Evolutionary conservation across 2,797 vertebrate species (phyloP), one percentile per base, ranked within the genome.

Genomic region (Semotilus atromaculatus): DNA sequence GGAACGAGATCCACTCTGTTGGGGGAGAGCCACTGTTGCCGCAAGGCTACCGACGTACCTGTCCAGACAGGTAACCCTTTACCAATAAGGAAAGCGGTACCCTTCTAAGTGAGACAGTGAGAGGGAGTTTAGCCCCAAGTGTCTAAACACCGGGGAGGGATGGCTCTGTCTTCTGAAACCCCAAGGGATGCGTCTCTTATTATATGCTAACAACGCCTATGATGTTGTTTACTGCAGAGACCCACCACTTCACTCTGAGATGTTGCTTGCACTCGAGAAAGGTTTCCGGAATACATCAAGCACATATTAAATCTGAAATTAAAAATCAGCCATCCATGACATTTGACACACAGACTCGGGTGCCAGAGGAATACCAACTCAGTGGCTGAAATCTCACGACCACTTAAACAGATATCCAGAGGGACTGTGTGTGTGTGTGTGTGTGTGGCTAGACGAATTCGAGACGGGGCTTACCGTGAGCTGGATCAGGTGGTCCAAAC

Each of bases 401-500:
- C 74, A 89, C 86, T 58, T 75, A 80, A 34, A 71, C 60, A 74
- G 11, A 76, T 70, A 82, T 78, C 88, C 81, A 26, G 11, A 53
- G 45, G 53, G 76, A 60, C 40, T 1, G 4, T 67, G 60, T 48
- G 40, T 53, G 21, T 72, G 9, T 11, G 40, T 36, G 19, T 62
- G 71, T 48, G 72, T 64, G 58, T 23, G 16, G 26, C 48, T 7
- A 72, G 66, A 53, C 18, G 11, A 60, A 45, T 40, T 21, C 3
- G 29, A 86, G 80, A 84, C 1, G 82, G 68, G 78, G 87, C 95
- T 96, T 97, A 99, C 98, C 98, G 94, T 98, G 97, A 89, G 97
- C 97, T 88, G 98, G 97, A 93, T 99, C 98, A 11, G 98, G 98
- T 38, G 97, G 97, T 88, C 97, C 97, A 80, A 99, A 99, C 89